Conservation (phyloP, 2,797 vertebrate genomes). For the Bradypodion ventrale region DNA sequence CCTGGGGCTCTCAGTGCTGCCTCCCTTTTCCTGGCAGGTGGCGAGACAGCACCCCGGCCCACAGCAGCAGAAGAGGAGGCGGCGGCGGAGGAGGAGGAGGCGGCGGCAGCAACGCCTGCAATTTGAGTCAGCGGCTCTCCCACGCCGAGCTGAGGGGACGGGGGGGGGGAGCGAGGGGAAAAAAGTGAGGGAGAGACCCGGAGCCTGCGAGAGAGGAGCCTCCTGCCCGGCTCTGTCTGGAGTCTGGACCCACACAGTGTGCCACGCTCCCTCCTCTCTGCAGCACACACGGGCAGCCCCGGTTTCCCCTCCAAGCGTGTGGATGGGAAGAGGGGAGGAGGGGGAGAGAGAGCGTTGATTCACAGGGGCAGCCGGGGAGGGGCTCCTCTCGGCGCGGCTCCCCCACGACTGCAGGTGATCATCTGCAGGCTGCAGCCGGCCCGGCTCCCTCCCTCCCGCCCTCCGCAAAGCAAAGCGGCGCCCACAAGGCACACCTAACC, state of each 20-base stretch:
- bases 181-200: conserved; percentile 38
- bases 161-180: conserved; percentile 28
- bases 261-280: conserved; percentile 30
- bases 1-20: background rate
- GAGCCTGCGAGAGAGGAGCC: conserved; percentile 41
- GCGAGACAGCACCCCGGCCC: too few species aligned
- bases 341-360: conserved; percentile 39
- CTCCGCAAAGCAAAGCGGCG: conserved; percentile 12
- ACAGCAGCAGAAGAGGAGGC: background rate
- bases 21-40: conserved; percentile 27
- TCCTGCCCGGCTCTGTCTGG: conserved; percentile 46
- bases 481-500: background rate
- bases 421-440: conserved; percentile 73
- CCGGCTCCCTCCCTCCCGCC: too few species aligned
- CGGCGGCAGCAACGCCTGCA: conserved; percentile 15
- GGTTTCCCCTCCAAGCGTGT: conserved; percentile 28
- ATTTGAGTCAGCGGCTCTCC: background rate
- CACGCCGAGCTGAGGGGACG: conserved; percentile 37
- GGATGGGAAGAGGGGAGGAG: conserved; percentile 35
- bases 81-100: background rate
- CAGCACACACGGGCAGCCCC: conserved; percentile 49
- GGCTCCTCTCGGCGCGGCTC: conserved; percentile 55
- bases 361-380: conserved; percentile 60
- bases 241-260: background rate
- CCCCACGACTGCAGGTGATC: conserved; percentile 72